phyloP scores from a whole-genome alignment of 2,113 vertebrate genomes.

The Spermophilus dauricus region DNA sequence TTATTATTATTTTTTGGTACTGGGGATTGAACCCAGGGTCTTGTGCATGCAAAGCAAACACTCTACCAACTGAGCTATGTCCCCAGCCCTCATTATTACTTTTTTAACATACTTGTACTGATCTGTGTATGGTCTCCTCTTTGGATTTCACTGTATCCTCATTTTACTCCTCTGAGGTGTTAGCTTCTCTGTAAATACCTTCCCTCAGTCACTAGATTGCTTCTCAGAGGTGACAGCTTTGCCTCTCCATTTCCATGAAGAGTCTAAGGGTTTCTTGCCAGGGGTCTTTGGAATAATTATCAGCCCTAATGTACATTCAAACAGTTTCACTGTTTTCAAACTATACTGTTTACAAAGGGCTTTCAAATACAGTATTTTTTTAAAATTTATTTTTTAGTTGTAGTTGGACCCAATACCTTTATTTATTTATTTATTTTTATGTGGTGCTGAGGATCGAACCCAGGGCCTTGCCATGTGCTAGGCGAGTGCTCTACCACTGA shows the following conservation, averaged over 20 bases:
- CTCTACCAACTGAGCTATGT: no score
- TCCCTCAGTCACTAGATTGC: background rate
- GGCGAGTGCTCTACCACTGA: no score
- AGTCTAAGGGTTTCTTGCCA: constrained; percentile 20
- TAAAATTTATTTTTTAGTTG: no score
- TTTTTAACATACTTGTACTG: background rate
- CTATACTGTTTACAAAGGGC: constrained; percentile 29
- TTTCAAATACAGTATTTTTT: constrained; percentile 34
- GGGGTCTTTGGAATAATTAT: constrained; percentile 41
- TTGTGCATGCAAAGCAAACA: no score
- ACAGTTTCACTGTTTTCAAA: constrained; percentile 51
- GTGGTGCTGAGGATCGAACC: no score
- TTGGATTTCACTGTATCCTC: background rate
- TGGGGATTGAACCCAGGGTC: no score
- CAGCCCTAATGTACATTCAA: constrained; percentile 5
- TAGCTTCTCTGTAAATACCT: constrained; percentile 33
- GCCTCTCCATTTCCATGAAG: background rate
- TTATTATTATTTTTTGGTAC: no score
- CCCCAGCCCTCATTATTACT: background rate
- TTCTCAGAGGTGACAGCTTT: constrained; percentile 16
- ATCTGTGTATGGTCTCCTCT: background rate
- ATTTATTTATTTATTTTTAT: no score
- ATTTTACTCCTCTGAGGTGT: background rate
- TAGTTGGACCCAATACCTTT: no score
- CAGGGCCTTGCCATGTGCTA: no score